These are phyloP conservation scores for Rhinella marina DNA, from an alignment of 2,797 vertebrate species.

Conservation along the genomic window DNA sequence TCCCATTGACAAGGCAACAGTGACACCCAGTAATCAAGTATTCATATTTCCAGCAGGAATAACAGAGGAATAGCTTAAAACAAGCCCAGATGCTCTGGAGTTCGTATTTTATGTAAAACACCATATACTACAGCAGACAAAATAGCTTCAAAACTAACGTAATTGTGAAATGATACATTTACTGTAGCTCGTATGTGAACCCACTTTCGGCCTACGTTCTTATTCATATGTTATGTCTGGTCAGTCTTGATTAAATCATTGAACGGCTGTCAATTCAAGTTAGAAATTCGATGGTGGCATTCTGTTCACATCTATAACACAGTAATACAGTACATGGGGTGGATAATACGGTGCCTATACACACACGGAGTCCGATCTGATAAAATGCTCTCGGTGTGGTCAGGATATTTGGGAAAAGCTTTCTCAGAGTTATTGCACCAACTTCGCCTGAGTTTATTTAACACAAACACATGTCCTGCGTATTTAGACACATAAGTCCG, in stretches of 20 bases:
- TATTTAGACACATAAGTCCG: conserved; percentile 42
- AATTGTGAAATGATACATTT: background rate
- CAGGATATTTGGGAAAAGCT: conserved; percentile 41
- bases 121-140: too few species aligned
- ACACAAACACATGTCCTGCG: conserved; percentile 37
- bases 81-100: too few species aligned
- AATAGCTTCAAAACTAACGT: too few species aligned
- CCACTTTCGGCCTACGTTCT: background rate
- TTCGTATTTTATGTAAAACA: too few species aligned
- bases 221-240: background rate
- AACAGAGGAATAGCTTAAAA: too few species aligned
- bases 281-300: background rate
- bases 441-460: conserved; percentile 10
- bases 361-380: conserved; percentile 33
- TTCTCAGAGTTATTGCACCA: conserved; percentile 25
- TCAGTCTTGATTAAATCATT: background rate
- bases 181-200: background rate
- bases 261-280: background rate
- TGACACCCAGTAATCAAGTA: too few species aligned
- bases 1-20: too few species aligned
- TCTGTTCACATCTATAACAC: background rate
- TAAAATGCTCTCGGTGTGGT: conserved; percentile 30
- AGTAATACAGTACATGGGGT: background rate
- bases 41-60: too few species aligned
- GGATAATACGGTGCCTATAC: background rate